phyloP scores from a whole-genome alignment of 2,797 vertebrate species.

The Ispidina lecontei region DNA sequence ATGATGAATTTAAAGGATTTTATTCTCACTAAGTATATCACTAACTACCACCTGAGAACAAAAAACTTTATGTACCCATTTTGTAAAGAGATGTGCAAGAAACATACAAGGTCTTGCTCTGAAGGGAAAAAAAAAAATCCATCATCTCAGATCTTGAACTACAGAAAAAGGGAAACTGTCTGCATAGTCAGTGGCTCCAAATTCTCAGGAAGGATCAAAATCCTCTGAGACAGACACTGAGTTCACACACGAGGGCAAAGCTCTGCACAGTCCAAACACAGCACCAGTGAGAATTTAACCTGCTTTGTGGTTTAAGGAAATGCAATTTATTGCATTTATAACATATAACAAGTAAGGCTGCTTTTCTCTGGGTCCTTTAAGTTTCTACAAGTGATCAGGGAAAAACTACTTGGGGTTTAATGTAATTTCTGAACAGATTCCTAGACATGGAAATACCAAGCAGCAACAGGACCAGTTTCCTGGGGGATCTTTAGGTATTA shows the following conservation, averaged over 20 bases:
- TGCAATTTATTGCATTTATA: background rate
- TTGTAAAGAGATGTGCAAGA: background rate
- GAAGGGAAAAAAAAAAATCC: background rate
- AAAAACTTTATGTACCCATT: background rate
- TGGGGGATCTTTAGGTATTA: background rate
- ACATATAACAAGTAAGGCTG: background rate
- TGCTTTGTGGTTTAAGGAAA: background rate
- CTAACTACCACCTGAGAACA: background rate
- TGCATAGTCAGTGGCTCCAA: background rate
- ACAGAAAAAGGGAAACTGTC: background rate
- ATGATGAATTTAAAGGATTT: background rate
- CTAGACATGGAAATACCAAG: background rate
- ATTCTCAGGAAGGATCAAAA: background rate
- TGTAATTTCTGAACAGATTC: background rate
- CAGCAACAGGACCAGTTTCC: constrained; percentile 11
- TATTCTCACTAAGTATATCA: background rate
- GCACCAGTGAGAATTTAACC: background rate
- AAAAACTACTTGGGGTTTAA: background rate
- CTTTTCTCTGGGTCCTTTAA: background rate
- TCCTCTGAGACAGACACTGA: background rate
- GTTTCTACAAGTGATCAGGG: background rate
- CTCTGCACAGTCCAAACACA: background rate
- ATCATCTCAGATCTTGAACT: background rate
- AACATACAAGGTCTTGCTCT: background rate
- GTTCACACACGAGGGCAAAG: background rate